Percentiles rank a stretch among this genome's conserved stretches.
Evolutionary conservation across 2,888 invertebrate species (phyloP).

Genomic region (Slavum lentiscoides): DNA sequence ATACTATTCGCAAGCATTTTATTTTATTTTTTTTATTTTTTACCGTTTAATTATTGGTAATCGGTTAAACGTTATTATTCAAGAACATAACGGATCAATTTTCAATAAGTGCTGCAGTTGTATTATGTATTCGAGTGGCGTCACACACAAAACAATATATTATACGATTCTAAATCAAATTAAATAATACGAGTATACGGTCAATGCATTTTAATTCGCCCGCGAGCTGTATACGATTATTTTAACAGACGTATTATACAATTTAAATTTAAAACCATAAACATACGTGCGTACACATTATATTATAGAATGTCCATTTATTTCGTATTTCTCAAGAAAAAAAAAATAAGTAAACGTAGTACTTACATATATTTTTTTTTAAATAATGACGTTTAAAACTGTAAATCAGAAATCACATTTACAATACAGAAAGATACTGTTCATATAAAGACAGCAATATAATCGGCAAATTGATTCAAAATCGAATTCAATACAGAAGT

Average conservation of each 20-base stretch:
- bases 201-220: constrained; percentile 1
- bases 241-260: background rate
- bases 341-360: no score
- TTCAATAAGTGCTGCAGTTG: background rate
- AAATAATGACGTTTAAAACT: no score
- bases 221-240: background rate
- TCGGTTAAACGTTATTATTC: constrained; percentile 2
- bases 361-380: no score
- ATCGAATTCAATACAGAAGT: background rate
- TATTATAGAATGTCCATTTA: background rate
- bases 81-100: constrained; percentile 27
- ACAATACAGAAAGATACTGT: no score
- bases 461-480: background rate
- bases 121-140: constrained; percentile 3
- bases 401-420: no score
- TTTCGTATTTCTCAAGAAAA: no score
- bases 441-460: background rate
- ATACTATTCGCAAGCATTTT: background rate
- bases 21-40: background rate
- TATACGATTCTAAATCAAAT: constrained; percentile 23
- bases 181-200: background rate
- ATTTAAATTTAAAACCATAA: no score
- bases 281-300: no score
- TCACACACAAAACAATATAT: background rate
- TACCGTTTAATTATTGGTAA: background rate